Evolutionary conservation across 1,140 invertebrate genomes (phyloP), one percentile per base, ranked within the genome.

Genomic region (Drosophila pallidifrons): DNA sequence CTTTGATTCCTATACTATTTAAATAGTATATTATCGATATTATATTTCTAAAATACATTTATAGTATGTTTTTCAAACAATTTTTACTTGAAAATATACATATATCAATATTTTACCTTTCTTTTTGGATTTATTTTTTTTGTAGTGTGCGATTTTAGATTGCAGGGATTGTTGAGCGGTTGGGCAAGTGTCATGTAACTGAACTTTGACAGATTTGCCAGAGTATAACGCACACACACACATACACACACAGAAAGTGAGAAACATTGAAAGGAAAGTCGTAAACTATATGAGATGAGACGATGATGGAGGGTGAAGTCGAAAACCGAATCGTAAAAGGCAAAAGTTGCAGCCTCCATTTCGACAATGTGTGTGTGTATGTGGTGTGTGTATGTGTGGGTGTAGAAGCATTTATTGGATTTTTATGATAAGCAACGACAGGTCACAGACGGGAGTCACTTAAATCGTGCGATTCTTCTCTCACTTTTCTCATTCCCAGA

Each of bases 341-440:
- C 58, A 41, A 64, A 71, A 51, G 46, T 59, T 68, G 58, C 66
- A 15, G 16, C 20, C 47, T 47, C n/a, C 32, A 28, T 49, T 38
- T 16, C 54, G 20, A 28, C 47, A 10, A 57, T 15, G 16, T 28
- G 25, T 11, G 47, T 35, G 30, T 52, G 38, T 30, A 28, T 47
- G 43, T 30, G 43, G 60, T 28, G 60, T 49, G 43, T 72, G 32
- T 66, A 11, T 35, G 35, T 51, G 15, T 65, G 13, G 66, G 46
- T 67, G 25, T 16, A n/a, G 32, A 8, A 75, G 46, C 74, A 79
- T 82, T 88, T 88, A 87, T 87, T 87, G 77, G 83, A 75, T 82
- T 87, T 87, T 87, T 82, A 87, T 79, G 83, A 80, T 83, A 88
- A 83, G 83, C 69, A 52, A 65, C 51, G 74, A 65, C 69, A 77